These are phyloP conservation scores for Plebejus argus DNA, from an alignment of 2,888 invertebrate genomes.

Conservation along the genomic window DNA sequence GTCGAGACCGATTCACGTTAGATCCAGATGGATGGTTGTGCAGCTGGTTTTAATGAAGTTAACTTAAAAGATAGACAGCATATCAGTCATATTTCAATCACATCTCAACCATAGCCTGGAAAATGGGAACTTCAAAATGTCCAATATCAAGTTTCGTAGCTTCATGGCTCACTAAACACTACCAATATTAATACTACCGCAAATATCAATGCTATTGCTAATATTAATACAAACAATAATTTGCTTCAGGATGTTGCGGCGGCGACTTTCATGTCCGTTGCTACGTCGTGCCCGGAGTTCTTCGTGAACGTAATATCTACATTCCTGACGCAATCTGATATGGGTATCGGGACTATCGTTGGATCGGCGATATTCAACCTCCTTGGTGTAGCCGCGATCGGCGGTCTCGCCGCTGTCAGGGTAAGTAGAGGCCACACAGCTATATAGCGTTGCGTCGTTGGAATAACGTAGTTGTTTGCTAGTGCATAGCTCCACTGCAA, in stretches of 20 bases:
- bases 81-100: neutral
- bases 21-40: too few relatives aligned
- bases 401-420: constrained; percentile 86
- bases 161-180: neutral
- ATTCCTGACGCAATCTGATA: constrained; percentile 89
- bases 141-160: neutral
- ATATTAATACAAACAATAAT: neutral
- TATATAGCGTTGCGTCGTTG: neutral
- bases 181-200: neutral
- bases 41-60: too few relatives aligned
- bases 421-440: constrained; percentile 64
- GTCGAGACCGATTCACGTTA: too few relatives aligned
- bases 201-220: neutral
- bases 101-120: neutral
- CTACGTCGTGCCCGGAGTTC: constrained; percentile 96
- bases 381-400: constrained; percentile 90
- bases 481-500: too few relatives aligned
- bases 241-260: constrained; percentile 91
- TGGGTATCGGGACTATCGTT: constrained; percentile 93
- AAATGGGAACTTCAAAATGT: neutral
- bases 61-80: neutral
- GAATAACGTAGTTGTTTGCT: neutral
- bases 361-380: constrained; percentile 94
- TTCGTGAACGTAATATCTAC: constrained; percentile 96
- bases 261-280: constrained; percentile 97